Conservation (phyloP, 2,113 vertebrate genomes). For the Accipiter virgatus region DNA sequence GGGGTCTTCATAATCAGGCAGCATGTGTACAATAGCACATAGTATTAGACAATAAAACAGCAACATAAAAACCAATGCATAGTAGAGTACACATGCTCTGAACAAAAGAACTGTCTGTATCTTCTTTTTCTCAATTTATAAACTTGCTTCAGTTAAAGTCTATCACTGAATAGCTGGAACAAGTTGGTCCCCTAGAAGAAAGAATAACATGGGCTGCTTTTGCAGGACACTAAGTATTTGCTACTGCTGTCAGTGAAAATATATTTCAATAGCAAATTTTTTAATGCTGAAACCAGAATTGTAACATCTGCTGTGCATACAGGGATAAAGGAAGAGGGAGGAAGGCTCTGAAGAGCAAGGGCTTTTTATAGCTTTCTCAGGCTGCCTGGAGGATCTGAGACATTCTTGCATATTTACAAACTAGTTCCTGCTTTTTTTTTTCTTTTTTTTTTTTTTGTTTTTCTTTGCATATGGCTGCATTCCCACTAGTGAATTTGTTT, state of each 20-base stretch:
- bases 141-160: neutral
- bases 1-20: neutral
- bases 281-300: neutral
- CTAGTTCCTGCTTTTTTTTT: no score
- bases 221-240: neutral
- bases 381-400: neutral
- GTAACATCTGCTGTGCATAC: fast-evolving
- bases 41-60: neutral
- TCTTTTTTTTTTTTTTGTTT: no score
- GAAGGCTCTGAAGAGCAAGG: neutral
- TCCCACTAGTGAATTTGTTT: neutral
- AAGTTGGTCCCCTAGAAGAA: no score
- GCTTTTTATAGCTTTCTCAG: neutral
- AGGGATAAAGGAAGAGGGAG: neutral
- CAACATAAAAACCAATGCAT: neutral
- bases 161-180: neutral
- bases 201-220: fast-evolving
- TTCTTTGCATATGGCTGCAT: neutral
- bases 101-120: neutral
- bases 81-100: no score
- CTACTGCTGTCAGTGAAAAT: neutral
- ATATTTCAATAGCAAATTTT: neutral
- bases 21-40: no score
- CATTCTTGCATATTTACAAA: neutral
- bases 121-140: neutral